Percentiles rank a stretch among this genome's conserved stretches.
Evolutionary conservation across 2,797 vertebrate genomes (phyloP).

Genomic region (Ataeniobius toweri): DNA sequence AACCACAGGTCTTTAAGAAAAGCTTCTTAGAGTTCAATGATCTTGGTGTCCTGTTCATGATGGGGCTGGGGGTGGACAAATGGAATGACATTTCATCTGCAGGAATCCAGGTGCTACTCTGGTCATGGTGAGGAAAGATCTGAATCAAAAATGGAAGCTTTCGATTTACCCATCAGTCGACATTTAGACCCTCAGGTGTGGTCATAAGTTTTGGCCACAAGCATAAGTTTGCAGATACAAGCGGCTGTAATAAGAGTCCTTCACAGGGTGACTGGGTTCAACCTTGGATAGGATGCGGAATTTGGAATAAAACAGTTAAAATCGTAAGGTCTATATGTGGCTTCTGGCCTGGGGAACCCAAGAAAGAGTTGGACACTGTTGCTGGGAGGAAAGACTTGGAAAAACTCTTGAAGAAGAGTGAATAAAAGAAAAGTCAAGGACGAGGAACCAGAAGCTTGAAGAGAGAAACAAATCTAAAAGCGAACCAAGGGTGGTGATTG

Average conservation of each 20-base stretch:
- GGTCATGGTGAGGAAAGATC: no score
- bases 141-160: no score
- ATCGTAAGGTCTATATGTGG: background rate
- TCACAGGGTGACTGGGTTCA: background rate
- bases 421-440: background rate
- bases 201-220: background rate
- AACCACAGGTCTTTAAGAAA: background rate
- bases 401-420: background rate
- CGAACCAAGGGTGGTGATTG: constrained; percentile 51
- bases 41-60: background rate
- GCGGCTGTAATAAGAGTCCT: background rate
- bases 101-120: no score
- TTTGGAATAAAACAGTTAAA: background rate
- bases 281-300: background rate
- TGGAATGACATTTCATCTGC: background rate
- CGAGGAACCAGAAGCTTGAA: background rate
- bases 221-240: background rate
- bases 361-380: background rate
- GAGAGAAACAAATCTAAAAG: constrained; percentile 26
- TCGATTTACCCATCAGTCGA: background rate
- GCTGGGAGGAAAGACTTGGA: background rate
- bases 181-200: background rate
- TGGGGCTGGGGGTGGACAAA: no score
- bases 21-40: background rate
- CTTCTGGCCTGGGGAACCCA: background rate